phyloP scores from a whole-genome alignment of 2,888 invertebrate species.

The Cosmopolites sordidus region DNA sequence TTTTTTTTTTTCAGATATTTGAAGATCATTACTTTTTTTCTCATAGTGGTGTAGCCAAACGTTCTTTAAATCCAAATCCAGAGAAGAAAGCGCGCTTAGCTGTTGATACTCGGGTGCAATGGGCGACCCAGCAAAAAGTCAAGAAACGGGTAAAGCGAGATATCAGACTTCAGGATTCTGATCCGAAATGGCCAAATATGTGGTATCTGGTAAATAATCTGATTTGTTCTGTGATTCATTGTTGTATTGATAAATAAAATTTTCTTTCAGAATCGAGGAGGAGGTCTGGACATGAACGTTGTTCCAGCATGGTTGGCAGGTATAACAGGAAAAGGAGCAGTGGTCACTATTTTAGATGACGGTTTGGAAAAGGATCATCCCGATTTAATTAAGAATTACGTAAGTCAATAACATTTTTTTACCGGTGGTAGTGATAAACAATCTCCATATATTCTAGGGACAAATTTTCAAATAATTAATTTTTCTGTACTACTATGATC shows the following conservation, averaged over 20 bases:
- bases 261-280: slow-evolving; percentile 75
- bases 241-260: slow-evolving; percentile 1
- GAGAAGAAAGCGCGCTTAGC: slow-evolving; percentile 68
- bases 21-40: slow-evolving; percentile 82
- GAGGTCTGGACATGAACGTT: slow-evolving; percentile 93
- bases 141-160: slow-evolving; percentile 80
- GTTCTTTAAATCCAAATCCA: slow-evolving; percentile 68
- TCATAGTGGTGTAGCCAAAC: slow-evolving; percentile 72
- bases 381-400: slow-evolving; percentile 86
- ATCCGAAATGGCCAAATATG: slow-evolving; percentile 92
- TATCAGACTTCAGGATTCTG: slow-evolving; percentile 58
- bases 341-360: slow-evolving; percentile 95
- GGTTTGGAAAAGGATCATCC: slow-evolving; percentile 95
- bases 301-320: slow-evolving; percentile 93
- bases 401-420: slow-evolving; percentile 57
- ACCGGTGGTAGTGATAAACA: neutral
- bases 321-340: slow-evolving; percentile 88
- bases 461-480: too few relatives aligned
- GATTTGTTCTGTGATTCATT: neutral
- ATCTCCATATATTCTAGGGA: too few relatives aligned
- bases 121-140: slow-evolving; percentile 78
- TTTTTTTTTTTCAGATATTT: slow-evolving; percentile 67
- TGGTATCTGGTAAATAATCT: slow-evolving; percentile 90
- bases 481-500: too few relatives aligned
- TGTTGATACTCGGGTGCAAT: slow-evolving; percentile 71